A percentile compares a stretch with the other conserved stretches of the same genome.
These are phyloP conservation scores for Triplophysa siluroides DNA, from an alignment of 2,113 vertebrate species.

Conservation along the genomic window DNA sequence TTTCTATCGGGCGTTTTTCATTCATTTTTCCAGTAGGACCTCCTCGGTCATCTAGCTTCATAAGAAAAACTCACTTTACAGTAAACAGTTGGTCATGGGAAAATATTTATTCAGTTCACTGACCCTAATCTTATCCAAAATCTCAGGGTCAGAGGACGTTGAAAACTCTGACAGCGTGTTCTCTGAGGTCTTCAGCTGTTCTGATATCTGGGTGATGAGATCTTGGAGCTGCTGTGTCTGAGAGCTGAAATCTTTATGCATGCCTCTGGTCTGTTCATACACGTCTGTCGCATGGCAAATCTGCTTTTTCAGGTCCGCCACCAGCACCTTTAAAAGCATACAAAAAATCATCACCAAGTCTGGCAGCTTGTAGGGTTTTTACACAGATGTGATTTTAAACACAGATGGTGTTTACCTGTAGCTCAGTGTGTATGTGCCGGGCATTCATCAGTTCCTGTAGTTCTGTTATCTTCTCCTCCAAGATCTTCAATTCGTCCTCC, in stretches of 20 bases:
- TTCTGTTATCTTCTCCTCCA: conserved; percentile 82
- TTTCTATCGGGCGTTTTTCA: too few relatives aligned
- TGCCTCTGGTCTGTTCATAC: conserved; percentile 81
- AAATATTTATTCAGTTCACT: not conserved
- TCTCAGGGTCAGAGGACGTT: conserved; percentile 74
- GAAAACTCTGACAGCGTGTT: conserved; percentile 75
- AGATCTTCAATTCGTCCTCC: conserved; percentile 78
- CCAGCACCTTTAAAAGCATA: conserved; percentile 78
- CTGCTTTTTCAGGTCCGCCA: conserved; percentile 88
- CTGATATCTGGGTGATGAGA: conserved; percentile 76
- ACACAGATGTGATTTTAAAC: not conserved
- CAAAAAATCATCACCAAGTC: not conserved
- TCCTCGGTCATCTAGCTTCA: too few relatives aligned
- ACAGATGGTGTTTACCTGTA: conserved; percentile 78
- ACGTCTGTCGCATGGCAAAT: conserved; percentile 84
- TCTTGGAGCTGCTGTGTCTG: conserved; percentile 85
- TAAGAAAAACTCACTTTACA: too few relatives aligned
- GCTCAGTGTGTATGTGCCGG: conserved; percentile 83
- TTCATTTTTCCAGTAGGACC: too few relatives aligned
- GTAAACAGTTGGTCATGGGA: not conserved
- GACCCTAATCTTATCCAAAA: conserved; percentile 86
- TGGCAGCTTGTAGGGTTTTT: not conserved
- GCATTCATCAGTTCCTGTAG: conserved; percentile 82
- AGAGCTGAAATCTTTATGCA: conserved; percentile 83
- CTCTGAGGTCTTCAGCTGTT: conserved; percentile 78